Base-by-base conservation (phyloP, 1,140 invertebrate species). In the Yoshiicerus persimilis region DNA sequence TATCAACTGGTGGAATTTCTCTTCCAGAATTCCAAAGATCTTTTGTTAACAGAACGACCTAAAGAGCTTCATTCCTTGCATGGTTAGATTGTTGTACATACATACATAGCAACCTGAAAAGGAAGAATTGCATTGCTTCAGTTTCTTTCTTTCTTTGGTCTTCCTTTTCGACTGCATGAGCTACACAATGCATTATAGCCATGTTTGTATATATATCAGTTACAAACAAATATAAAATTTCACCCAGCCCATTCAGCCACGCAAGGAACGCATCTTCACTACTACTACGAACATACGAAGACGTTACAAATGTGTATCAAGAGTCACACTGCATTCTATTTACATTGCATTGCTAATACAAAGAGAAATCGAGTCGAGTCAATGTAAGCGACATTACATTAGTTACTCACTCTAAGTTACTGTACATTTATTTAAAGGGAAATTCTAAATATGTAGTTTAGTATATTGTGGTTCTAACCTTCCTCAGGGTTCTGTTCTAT, bases 1-100 rank as follows among this genome's bases (percentile, higher is more conserved):
- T 84, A 84, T 84, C 83, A 84, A 84, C 83, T 56, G 41, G 83
- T 84, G 83, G 83, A 84, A 84, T 84, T 23, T 84, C 38, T 84
- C 38, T 36, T 80, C 27, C 3, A 80, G 32, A 80, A 80, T 80
- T 80, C 75, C 75, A 80, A 34, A 34, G 75, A 80, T 80, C 75
- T 80, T 36, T 80, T 80, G 75, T 80, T 80, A 80, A 80, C 32
- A 38, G 75, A 80, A 80, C 30, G 30, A 38, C 75, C 75, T 80
- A 80, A 80, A 36, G 34, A 80, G 75, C n/a, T 23, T 80, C 75
- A 80, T 80, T 80, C 75, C 75, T 80, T 80, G 4, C 30, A 80
- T 80, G 75, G 75, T n/a, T n/a, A 80, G 20, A 80, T 3, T 30
- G 23, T 41, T 11, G 47, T 16, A 56, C 47, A 56, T 56, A n/a